Evolutionary conservation across 1,140 invertebrate species (phyloP).

Genomic region (Dendrolimus punctatus): DNA sequence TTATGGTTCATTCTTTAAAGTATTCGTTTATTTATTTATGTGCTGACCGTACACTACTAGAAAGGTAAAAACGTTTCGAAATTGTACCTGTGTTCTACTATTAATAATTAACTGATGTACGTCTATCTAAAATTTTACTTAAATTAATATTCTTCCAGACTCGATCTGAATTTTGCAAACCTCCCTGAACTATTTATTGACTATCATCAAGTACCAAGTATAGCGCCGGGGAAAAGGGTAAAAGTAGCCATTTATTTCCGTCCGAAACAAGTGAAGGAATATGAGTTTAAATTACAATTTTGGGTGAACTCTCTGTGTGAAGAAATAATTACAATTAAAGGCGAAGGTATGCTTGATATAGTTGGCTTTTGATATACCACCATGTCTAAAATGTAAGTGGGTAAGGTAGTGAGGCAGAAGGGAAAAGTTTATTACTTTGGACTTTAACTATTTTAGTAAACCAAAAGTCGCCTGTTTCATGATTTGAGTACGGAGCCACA

Average conservation of each 20-base stretch:
- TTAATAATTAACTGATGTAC: neutral
- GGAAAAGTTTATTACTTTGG: no score
- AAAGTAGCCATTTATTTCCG: conserved; percentile 54
- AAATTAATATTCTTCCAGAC: conserved; percentile 26
- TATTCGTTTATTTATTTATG: no score
- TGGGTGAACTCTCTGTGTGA: conserved; percentile 61
- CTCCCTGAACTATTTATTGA: conserved; percentile 46
- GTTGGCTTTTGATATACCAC: no score
- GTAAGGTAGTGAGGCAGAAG: no score
- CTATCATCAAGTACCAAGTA: conserved; percentile 22
- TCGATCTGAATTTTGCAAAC: conserved; percentile 49
- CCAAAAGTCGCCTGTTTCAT: no score
- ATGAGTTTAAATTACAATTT: conserved; percentile 55
- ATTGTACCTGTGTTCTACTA: no score
- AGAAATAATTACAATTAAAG: conserved; percentile 53
- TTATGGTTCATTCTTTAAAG: no score
- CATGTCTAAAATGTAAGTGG: no score
- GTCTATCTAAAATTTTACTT: neutral
- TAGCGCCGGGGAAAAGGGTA: conserved; percentile 28
- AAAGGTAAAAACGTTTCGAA: no score
- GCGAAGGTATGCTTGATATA: conserved; percentile 38
- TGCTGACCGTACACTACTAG: no score
- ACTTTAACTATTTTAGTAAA: no score
- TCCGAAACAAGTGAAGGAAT: conserved; percentile 50
- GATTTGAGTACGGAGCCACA: no score